Base-by-base conservation (phyloP, 2,113 vertebrate species). In the Falcunculus frontatus region DNA sequence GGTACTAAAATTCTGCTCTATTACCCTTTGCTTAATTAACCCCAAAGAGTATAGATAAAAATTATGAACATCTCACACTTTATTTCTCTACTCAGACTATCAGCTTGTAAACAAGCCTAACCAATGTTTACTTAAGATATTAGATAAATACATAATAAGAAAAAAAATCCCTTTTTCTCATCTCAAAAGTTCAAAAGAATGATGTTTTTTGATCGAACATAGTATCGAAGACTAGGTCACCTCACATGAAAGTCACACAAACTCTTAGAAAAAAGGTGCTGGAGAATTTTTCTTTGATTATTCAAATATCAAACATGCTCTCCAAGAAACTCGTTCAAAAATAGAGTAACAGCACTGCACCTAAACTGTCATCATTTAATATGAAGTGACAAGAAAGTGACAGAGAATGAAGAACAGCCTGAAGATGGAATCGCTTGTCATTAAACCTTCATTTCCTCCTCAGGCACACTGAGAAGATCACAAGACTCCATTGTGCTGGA, bases 361-460 rank as follows among this genome's bases (percentile, higher is more conserved):
- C 77, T 82, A 72, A 93, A 59, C 47, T 72, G 44, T 75, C 95
- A 95, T 50, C 23, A 81, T 63, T 93, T 75, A 87, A 75, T 70
- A 59, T 17, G 52, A 91, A 94, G 56, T 77, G 89, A 96, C 4
- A 5, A 94, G 63, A 47, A 92, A 96, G 57, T 87, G 77, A 89
- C 30, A 96, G 55, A 82, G 75, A 89, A 84, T 47, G n/a, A 94
- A 84, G 64, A 78, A 53, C 35, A 88, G 59, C 50, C 83, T 69
- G 49, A 65, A 91, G 59, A 91, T 55, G 56, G 52, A 81, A 70
- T 13, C 74, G 64, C 26, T 91, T 83, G 52, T 84, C 37, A 53
- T 89, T 77, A 78, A 91, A 89, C 35, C 56, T 55, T 85, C 39
- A 33, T 91, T 59, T 95, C 52, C 52, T 89, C 52, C 44, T 63